Evolutionary conservation across 2,888 invertebrate genomes (phyloP), one percentile per base, ranked within the genome.

Genomic region (Chymomyza amoena): DNA sequence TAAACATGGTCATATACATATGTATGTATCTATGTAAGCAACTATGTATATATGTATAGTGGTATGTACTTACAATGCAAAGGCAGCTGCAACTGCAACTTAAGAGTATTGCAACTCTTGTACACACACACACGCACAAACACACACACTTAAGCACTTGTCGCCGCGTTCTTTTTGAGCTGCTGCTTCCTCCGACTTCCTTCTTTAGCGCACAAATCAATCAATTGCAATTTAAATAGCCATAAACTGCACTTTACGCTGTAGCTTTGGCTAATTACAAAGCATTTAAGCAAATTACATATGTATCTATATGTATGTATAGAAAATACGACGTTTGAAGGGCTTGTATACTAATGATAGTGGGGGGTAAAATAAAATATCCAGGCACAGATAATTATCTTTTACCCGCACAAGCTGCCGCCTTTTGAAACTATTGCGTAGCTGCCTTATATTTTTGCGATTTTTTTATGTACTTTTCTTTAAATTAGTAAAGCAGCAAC

Each of bases 211-310:
- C 51, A 54, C 16, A 54, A 16, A 65, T 39, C 69, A 78, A 76
- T 78, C 75, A 78, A 73, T 73, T 71, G 70, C 69, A 57, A 45
- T 45, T 45, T 45, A 15, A 15, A 13, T 45, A 45, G 39, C 39
- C 10, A 59, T 10, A 64, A 75, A 70, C 69, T 73, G 65, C 62
- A 69, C 61, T 59, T 66, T 28, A 50, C 20, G 50, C n/a, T 16
- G n/a, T 9, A 45, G 4, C 39, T 45, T 45, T 45, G 13, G 39
- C 13, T 45, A 45, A 45, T 45, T 45, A 36, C 36, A 7, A 36
- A 36, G 36, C 36, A 13, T 13, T 45, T 45, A 13, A 45, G 13
- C 39, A 45, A 45, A 6, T 45, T 45, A 13, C 39, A 45, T 45
- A 13, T 7, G 13, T 45, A 5, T 32, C 3, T 32, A 7, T 32